Base-by-base conservation (phyloP, 2,888 invertebrate genomes). In the Choristoneura rosaceana region DNA sequence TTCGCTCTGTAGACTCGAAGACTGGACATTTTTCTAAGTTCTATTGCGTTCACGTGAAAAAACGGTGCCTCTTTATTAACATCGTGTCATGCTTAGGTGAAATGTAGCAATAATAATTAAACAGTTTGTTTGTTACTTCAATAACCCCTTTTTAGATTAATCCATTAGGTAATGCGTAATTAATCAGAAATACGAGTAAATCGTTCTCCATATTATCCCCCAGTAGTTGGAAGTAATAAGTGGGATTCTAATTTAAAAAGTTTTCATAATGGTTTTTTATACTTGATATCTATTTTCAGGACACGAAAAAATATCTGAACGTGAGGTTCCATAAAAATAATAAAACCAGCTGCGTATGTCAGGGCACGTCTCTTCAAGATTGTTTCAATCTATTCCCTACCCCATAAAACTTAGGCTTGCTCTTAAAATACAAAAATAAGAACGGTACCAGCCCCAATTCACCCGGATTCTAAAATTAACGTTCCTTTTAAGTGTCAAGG, bases 381-480 rank as follows among this genome's bases (percentile, higher is more conserved):
- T 74, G 79, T 74, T 79, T 80, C 78, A 15, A 15, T 55, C 55
- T 60, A 60, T 64, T 70, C 61, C 45, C 38, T 76, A 70, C 76
- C 77, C 71, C 74, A 78, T 80, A 81, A 81, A 81, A 70, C 78
- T 77, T 76, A 76, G 78, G 80, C 75, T 76, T 73, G 84, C 81
- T 81, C 79, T 82, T 81, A 84, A 85, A 84, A 83, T 80, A 80
- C 76, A 78, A 74, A 77, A 79, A 78, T 76, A 52, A 73, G 61
- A 69, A 60, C 63, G 47, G 61, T 59, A 58, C 62, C 64, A 62
- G 64, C 71, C 75, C 77, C 77, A 78, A 84, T 83, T 86, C 81
- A 87, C 89, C 87, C 82, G 80, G 85, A 85, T 81, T 90, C 90
- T 90, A 91, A 91, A 90, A 88, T 89, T 91, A 91, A 85, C 87